Conservation (phyloP, 1,140 invertebrate genomes). For the Cotesia glomerata region DNA sequence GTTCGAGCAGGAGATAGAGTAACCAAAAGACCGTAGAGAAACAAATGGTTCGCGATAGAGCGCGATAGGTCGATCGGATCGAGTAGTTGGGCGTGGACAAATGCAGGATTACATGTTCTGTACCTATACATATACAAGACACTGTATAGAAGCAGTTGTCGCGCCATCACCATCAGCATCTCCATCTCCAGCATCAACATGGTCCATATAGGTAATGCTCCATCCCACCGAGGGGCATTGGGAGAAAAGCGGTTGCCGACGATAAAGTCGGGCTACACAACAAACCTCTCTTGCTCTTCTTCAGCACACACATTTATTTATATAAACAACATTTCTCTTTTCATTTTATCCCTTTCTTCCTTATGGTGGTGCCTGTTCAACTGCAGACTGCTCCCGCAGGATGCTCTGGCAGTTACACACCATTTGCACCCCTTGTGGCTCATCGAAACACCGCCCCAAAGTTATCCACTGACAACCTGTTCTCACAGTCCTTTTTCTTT, state of each 20-base stretch:
- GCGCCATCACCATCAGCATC: too few relatives aligned
- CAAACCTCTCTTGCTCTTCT: background rate
- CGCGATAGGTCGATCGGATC: slow-evolving; percentile 5
- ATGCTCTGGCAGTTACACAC: slow-evolving; percentile 17
- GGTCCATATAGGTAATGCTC: too few relatives aligned
- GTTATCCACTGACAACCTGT: slow-evolving; percentile 21
- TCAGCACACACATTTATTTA: background rate
- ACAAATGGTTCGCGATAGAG: background rate
- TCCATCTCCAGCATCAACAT: too few relatives aligned
- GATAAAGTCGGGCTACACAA: slow-evolving; percentile 12
- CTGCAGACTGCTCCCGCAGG: slow-evolving; percentile 9
- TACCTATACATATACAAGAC: background rate
- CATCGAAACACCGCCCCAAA: slow-evolving; percentile 1
- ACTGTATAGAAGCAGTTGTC: background rate
- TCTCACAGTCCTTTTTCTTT: slow-evolving; percentile 1
- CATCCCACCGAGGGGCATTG: slow-evolving; percentile 12
- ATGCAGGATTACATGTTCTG: slow-evolving; percentile 8
- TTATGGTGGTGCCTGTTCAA: too few relatives aligned
- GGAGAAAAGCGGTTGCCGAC: slow-evolving; percentile 21
- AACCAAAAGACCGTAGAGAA: background rate
- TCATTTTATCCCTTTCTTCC: background rate
- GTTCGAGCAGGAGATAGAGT: background rate
- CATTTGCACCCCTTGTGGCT: slow-evolving; percentile 22
- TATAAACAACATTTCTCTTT: background rate
- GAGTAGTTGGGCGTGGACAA: slow-evolving; percentile 15